A percentile compares a stretch with the other conserved stretches of the same genome.
phyloP scores from a whole-genome alignment of 2,113 vertebrate genomes.

The Ophthalmolycus amberensis region DNA sequence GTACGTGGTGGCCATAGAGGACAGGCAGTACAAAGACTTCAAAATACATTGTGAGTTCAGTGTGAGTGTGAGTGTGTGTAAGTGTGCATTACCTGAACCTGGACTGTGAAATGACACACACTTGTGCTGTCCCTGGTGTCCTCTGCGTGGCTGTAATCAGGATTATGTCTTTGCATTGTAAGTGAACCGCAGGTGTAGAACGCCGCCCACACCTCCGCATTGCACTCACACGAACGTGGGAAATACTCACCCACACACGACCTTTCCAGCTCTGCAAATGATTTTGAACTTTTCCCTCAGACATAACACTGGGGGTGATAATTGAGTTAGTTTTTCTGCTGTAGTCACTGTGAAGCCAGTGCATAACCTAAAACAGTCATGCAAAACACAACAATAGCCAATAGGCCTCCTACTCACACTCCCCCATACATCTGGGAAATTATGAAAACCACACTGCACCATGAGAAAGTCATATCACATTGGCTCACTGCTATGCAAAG shows the following conservation, averaged over 20 bases:
- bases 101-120: not conserved
- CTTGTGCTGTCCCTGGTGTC: not conserved
- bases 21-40: conserved; percentile 99
- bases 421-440: conserved; percentile 46
- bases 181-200: conserved; percentile 1
- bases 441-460: conserved; percentile 37
- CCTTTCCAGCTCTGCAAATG: conserved; percentile 25
- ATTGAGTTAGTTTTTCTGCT: conserved; percentile 51
- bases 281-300: conserved; percentile 44
- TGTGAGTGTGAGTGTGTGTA: not conserved
- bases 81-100: not conserved
- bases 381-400: conserved; percentile 43
- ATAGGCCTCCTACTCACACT: conserved; percentile 24
- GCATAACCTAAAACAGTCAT: conserved; percentile 21
- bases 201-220: not conserved
- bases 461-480: conserved; percentile 19
- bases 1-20: conserved; percentile 97
- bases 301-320: conserved; percentile 32
- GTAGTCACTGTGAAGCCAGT: conserved; percentile 29
- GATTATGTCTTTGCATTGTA: conserved; percentile 5
- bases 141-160: not conserved
- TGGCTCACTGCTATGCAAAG: not conserved
- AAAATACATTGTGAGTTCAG: conserved; percentile 97
- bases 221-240: not conserved
- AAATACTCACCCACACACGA: not conserved